Percentiles rank a stretch among this genome's conserved stretches.
Conservation (phyloP, 2,888 invertebrate species). For the Ecdyonurus torrentis region DNA sequence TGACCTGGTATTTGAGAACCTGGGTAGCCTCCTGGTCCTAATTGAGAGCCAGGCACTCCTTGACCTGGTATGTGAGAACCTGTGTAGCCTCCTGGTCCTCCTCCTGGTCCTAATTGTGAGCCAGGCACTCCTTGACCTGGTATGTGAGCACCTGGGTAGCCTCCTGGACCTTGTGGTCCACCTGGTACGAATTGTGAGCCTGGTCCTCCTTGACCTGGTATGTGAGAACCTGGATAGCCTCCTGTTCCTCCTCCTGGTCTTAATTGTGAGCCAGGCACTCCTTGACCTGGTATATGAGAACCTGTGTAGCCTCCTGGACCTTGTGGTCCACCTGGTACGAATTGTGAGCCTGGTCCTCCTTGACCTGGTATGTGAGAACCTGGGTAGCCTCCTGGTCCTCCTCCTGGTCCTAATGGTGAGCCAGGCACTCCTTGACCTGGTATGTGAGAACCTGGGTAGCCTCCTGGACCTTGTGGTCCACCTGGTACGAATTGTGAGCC, state of each 20-base stretch:
- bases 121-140: background rate
- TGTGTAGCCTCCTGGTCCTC: background rate
- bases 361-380: background rate
- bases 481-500: constrained; percentile 9
- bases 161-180: constrained; percentile 11
- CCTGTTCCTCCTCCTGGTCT: background rate
- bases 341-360: constrained; percentile 13
- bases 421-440: background rate
- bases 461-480: constrained; percentile 11
- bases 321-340: constrained; percentile 6
- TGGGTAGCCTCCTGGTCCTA: background rate
- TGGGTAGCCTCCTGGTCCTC: constrained; percentile 5
- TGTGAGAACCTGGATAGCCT: constrained; percentile 5
- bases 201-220: constrained; percentile 9
- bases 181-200: constrained; percentile 9
- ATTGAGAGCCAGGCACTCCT: background rate
- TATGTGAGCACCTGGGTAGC: constrained; percentile 9
- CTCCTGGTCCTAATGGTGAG: background rate
- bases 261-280: background rate
- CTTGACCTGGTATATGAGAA: background rate
- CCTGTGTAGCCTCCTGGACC: constrained; percentile 12
- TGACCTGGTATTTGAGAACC: too few species aligned
- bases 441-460: constrained; percentile 9
- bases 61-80: background rate
- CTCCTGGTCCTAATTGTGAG: background rate